These are phyloP conservation scores for Limonius californicus DNA, from an alignment of 1,140 invertebrate species.

Conservation along the genomic window DNA sequence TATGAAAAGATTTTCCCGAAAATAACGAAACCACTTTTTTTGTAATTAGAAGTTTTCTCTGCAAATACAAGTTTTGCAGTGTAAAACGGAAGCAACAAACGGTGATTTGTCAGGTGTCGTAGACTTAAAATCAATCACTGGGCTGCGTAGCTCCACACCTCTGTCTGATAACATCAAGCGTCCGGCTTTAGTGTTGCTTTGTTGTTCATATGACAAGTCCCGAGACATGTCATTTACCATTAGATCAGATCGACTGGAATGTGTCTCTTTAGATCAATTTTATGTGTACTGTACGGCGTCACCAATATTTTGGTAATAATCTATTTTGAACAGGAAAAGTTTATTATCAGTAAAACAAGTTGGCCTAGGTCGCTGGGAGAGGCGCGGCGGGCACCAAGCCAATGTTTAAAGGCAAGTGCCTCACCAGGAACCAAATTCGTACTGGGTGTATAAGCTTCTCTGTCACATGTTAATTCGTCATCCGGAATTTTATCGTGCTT, in stretches of 20 bases:
- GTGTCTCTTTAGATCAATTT: background rate
- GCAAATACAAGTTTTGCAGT: background rate
- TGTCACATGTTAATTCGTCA: too few relatives aligned
- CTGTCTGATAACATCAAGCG: background rate
- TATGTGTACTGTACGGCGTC: too few relatives aligned
- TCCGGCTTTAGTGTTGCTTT: background rate
- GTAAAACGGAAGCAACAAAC: background rate
- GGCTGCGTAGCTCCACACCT: background rate
- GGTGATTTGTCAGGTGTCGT: constrained; percentile 7
- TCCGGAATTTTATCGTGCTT: too few relatives aligned
- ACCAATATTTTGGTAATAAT: too few relatives aligned
- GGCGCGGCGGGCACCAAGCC: too few relatives aligned
- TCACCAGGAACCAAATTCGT: too few relatives aligned
- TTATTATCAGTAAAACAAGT: too few relatives aligned
- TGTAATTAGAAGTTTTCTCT: background rate
- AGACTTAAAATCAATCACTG: constrained; percentile 8
- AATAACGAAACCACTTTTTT: background rate
- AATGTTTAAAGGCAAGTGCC: too few relatives aligned
- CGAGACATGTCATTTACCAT: background rate
- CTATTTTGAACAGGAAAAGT: too few relatives aligned
- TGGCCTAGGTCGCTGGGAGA: too few relatives aligned
- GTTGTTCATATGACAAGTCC: background rate
- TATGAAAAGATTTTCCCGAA: background rate
- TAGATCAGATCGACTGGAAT: too few relatives aligned
- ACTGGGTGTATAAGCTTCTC: too few relatives aligned